Evolutionary conservation across 2,113 vertebrate genomes (phyloP), one percentile per base, ranked within the genome.

Genomic region (Hypanus sabinus): DNA sequence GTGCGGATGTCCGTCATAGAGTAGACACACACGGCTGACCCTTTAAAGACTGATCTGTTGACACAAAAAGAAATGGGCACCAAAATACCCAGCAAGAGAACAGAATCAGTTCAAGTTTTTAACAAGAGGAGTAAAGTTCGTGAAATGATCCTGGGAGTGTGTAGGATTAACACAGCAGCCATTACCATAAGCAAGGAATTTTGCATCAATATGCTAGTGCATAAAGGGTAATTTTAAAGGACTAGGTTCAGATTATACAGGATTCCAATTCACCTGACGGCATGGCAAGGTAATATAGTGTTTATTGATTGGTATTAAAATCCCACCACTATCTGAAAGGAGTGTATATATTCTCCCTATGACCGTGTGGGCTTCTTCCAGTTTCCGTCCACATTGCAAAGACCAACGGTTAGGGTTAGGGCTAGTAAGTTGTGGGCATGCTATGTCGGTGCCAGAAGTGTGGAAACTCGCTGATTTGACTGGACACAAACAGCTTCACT

Each of bases 1-100:
- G 99, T 99, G 20, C 99, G 98, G 79, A 99, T 98, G 95, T 99
- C 99, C 0, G 98, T 98, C 99, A 99, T 99, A 81, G 98, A 99
- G 96, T 99, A 99, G 94, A 99, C 98, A 3, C 99, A 99, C 94
- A 99, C 98, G 0, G 99, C 98, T 0, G 98, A 99, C 94, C 98
- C 99, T 95, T 99, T 99, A 96, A 99, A 99, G 95, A 99, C 99
- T 0, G 98, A 98, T 95, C 99, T 99, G 96, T 0, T 73, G 93
- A 94, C 94, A 22, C 88, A 93, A 80, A 20, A 71, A 11, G 10
- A 70, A 94, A 94, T 85, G 68, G 70, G 20, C 70, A 16, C 16
- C 22, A 5, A 33, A 65, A 62, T 65, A 12, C 2, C 60, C 60
- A 5, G 6, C 65, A 10, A 93, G 91, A 73, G 3, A 14, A 36